phyloP scores from a whole-genome alignment of 30 jellyfish, hydroid and myxozoan species.

The Aurelia sp. region DNA sequence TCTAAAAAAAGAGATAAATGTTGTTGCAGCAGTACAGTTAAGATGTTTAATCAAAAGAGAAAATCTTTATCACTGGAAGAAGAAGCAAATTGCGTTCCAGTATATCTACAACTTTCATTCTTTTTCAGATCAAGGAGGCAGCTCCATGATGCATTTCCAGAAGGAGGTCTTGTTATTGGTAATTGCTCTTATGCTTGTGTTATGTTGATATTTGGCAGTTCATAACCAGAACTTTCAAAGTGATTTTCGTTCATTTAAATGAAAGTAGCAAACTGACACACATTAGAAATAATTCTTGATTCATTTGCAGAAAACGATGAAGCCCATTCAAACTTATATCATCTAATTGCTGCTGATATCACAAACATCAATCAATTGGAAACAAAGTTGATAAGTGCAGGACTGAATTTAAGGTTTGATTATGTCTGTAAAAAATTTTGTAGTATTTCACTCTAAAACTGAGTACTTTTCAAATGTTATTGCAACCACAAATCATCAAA shows the following conservation, averaged over 20 bases:
- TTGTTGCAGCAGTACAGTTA: too few species aligned
- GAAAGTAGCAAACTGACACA: too few species aligned
- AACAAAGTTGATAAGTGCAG: constrained; percentile 66
- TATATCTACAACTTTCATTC: neutral
- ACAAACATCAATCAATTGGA: constrained; percentile 66
- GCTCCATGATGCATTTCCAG: constrained; percentile 87
- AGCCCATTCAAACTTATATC: constrained; percentile 74
- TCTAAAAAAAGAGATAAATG: too few species aligned
- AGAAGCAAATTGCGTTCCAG: neutral
- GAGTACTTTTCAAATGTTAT: too few species aligned
- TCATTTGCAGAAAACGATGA: constrained; percentile 58
- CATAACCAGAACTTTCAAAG: too few species aligned
- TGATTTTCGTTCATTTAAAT: neutral
- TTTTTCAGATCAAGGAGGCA: constrained; percentile 73
- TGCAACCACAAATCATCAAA: too few species aligned
- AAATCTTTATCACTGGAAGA: neutral
- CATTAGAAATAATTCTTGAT: too few species aligned
- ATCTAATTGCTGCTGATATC: constrained; percentile 89
- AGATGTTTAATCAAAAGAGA: too few species aligned
- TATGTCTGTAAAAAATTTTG: too few species aligned
- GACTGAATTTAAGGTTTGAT: constrained; percentile 64
- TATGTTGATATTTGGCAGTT: too few species aligned
- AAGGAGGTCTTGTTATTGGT: constrained; percentile 85
- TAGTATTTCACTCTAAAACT: too few species aligned
- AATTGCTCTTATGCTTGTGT: neutral